Base-by-base conservation (phyloP, 2,888 invertebrate genomes). In the Epicampocera succincta region DNA sequence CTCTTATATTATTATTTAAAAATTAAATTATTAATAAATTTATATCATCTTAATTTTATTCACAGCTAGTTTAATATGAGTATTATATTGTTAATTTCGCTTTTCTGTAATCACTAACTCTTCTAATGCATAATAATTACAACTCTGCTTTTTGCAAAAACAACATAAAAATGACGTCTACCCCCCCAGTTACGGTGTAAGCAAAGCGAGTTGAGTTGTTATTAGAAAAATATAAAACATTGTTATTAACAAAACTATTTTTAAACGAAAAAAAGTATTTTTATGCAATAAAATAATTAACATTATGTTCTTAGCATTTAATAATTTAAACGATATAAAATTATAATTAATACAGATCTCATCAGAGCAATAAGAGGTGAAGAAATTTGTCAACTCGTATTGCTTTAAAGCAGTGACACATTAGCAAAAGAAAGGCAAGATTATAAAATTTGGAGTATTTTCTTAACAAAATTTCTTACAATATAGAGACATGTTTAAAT, bases 201-300 rank as follows among this genome's bases (percentile, higher is more conserved):
- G 56, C 78, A 75, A 78, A 85, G 77, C 78, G 52, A 46, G 66
- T 79, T 54, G 75, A 68, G 71, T 61, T 75, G 72, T 77, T 68
- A 78, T 44, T 69, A 71, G 38, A 60, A 79, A 66, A 48, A 46
- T 13, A 63, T 50, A 42, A 63, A 17, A 56, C 38, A 12, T 33
- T 61, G 54, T 54, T 40, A 12, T 60, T 52, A 15, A 11, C 38
- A 77, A 60, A 60, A 48, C 46, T 12, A 2, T 33, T 17, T 21
- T 48, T 65, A 72, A 25, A 11, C 33, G 9, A 3, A 3, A 50
- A 38, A 68, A 25, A 33, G 38, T 25, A 15, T 15, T 52, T 25
- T 19, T 50, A 29, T 60, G 17, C 25, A 38, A 56, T 33, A 38
- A 58, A 58, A 12, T 54, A 44, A 44, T n/a, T 44, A 52, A 63